Evolutionary conservation across 2,888 invertebrate genomes (phyloP).

Genomic region (Dryobotodes eremita): DNA sequence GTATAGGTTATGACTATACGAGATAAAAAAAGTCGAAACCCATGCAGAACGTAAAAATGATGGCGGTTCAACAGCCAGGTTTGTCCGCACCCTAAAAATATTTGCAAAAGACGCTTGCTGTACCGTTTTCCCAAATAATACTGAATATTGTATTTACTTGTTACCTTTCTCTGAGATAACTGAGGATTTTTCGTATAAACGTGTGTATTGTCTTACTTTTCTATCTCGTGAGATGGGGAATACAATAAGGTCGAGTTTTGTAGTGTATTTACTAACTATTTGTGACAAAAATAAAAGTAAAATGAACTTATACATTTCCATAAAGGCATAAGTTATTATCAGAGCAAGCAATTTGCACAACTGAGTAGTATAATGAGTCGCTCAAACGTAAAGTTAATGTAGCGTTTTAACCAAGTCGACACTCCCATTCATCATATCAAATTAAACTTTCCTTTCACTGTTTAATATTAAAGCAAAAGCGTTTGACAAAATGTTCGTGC

Average conservation of each 20-base stretch:
- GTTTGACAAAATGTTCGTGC: not conserved
- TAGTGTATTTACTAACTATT: not conserved
- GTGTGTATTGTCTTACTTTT: slow-evolving; percentile 39
- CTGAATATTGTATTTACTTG: slow-evolving; percentile 69
- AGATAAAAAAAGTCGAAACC: not conserved
- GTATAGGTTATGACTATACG: not conserved
- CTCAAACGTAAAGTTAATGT: not conserved
- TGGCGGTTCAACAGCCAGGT: not conserved
- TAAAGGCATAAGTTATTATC: too few relatives aligned
- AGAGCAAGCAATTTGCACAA: not conserved
- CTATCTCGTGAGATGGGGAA: slow-evolving; percentile 25
- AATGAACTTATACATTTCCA: not conserved
- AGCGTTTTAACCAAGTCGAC: not conserved
- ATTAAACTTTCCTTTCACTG: not conserved
- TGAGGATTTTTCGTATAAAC: slow-evolving; percentile 39
- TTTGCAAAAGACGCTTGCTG: slow-evolving; percentile 55
- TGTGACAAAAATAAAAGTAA: not conserved
- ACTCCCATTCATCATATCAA: not conserved
- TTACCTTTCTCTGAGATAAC: slow-evolving; percentile 48
- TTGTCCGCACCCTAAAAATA: slow-evolving; percentile 50
- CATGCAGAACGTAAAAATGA: not conserved
- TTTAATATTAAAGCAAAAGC: not conserved
- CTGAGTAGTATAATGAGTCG: not conserved
- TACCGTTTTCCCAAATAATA: slow-evolving; percentile 58
- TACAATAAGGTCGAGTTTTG: slow-evolving; percentile 21